These are phyloP conservation scores for Lathamus discolor DNA, from an alignment of 2,113 vertebrate genomes.

Conservation along the genomic window DNA sequence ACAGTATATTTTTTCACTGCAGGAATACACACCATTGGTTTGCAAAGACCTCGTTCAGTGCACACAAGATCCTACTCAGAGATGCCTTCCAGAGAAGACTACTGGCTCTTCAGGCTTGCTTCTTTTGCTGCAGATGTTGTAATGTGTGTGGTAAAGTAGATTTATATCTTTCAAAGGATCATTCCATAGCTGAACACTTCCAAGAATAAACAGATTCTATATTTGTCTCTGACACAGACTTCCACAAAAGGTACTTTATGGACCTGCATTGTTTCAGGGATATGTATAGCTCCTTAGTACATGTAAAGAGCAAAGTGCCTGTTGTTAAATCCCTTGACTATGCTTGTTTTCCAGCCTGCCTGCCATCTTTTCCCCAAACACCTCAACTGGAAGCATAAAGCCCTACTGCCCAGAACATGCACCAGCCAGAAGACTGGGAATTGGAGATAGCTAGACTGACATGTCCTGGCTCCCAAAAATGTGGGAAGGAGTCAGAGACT, in stretches of 20 bases:
- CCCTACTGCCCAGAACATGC: not conserved
- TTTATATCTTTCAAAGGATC: not conserved
- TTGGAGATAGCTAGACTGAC: not conserved
- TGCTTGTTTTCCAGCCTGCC: not conserved
- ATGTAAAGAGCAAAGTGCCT: not conserved
- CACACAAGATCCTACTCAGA: not conserved
- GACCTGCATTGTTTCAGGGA: not conserved
- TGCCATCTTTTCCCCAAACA: not conserved
- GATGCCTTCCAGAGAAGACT: not conserved
- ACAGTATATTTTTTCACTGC: not conserved
- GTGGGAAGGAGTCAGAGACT: not conserved
- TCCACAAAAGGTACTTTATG: not conserved
- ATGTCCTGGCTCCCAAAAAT: not conserved
- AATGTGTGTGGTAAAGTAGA: not conserved
- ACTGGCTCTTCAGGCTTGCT: not conserved
- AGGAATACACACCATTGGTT: not conserved
- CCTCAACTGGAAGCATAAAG: not conserved
- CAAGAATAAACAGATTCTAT: constrained; percentile 24
- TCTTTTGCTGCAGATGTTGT: not conserved
- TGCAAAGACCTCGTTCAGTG: not conserved
- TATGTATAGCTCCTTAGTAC: not conserved
- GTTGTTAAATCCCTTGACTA: not conserved
- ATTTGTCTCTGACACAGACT: constrained; percentile 4
- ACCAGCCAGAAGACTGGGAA: not conserved
- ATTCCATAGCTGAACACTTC: not conserved